phyloP scores from a whole-genome alignment of 2,797 vertebrate genomes.

The Pseudocheirus occidentalis region DNA sequence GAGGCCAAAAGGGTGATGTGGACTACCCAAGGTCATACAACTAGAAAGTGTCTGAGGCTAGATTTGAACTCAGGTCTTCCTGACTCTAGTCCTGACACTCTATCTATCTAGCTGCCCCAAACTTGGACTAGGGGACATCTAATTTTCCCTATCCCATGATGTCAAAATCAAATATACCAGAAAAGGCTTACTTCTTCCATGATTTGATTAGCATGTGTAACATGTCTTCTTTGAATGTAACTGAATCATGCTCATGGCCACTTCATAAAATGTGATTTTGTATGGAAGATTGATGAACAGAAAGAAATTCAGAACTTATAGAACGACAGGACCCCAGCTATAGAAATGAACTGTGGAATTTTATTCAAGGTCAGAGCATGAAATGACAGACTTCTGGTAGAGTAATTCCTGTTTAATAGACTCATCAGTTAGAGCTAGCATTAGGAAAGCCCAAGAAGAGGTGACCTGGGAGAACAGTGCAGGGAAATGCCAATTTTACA shows the following conservation, averaged over 20 bases:
- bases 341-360: slow-evolving; percentile 50
- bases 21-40: background rate
- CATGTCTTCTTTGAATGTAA: slow-evolving; percentile 39
- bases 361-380: slow-evolving; percentile 70
- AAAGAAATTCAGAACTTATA: slow-evolving; percentile 10
- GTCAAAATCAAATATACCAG: slow-evolving; percentile 28
- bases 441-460: background rate
- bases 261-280: slow-evolving; percentile 42
- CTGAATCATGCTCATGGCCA: slow-evolving; percentile 35
- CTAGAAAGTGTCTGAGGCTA: background rate
- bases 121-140: slow-evolving; percentile 6
- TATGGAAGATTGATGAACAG: slow-evolving; percentile 28
- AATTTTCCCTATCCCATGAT: slow-evolving; percentile 24
- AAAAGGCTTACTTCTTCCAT: slow-evolving; percentile 35
- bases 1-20: background rate
- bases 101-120: background rate
- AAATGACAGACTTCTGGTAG: slow-evolving; percentile 14
- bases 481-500: background rate
- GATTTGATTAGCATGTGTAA: slow-evolving; percentile 46
- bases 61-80: background rate
- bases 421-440: background rate
- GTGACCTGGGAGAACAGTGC: background rate
- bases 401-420: slow-evolving; percentile 56
- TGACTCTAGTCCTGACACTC: background rate
- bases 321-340: slow-evolving; percentile 38